Evolutionary conservation across 2,888 invertebrate species (phyloP).

Genomic region (Creontiades dilutus): DNA sequence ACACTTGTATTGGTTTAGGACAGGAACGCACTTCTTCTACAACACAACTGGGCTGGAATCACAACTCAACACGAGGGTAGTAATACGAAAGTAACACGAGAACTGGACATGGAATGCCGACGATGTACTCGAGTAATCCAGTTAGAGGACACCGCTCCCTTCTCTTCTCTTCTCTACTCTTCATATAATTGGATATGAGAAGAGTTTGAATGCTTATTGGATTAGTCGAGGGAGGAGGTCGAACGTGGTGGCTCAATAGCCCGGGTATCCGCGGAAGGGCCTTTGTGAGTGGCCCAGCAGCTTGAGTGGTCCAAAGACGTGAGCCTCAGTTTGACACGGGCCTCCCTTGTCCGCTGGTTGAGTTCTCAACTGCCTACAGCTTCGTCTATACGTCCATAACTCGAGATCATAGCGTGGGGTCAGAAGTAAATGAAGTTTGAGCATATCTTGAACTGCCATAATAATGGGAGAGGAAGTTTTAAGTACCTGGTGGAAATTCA

Average conservation of each 20-base stretch:
- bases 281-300: slow-evolving; percentile 11
- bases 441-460: too few species aligned
- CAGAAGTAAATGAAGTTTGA: background rate
- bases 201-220: slow-evolving; percentile 58
- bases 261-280: slow-evolving; percentile 5
- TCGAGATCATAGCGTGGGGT: background rate
- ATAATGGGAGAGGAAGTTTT: too few species aligned
- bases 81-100: background rate
- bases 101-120: slow-evolving; percentile 17
- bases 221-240: slow-evolving; percentile 37
- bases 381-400: background rate
- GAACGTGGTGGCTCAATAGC: background rate
- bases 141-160: slow-evolving; percentile 51
- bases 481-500: too few species aligned
- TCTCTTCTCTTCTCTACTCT: background rate
- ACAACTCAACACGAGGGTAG: background rate
- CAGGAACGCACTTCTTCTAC: too few species aligned
- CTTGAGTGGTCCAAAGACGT: background rate
- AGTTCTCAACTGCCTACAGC: background rate
- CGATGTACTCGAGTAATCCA: slow-evolving; percentile 33
- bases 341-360: background rate
- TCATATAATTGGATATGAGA: slow-evolving; percentile 52
- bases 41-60: background rate
- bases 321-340: slow-evolving; percentile 7
- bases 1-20: too few species aligned